These are phyloP conservation scores for Agrotis puta DNA, from an alignment of 2,888 invertebrate genomes.

Conservation along the genomic window DNA sequence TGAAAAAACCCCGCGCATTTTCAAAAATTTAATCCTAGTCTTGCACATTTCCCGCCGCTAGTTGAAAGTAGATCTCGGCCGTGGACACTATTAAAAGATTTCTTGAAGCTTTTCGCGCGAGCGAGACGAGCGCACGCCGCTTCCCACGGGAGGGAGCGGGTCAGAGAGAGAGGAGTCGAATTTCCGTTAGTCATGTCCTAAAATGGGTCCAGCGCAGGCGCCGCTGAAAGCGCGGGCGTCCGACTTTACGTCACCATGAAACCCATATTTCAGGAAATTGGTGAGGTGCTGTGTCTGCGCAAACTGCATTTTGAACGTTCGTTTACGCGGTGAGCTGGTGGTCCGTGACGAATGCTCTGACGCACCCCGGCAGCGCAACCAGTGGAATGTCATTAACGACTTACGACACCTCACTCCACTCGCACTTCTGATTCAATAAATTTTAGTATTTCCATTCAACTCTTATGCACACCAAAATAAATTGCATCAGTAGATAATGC, in stretches of 20 bases:
- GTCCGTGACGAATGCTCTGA: conserved; percentile 84
- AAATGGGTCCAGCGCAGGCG: conserved; percentile 93
- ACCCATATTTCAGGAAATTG: conserved; percentile 90
- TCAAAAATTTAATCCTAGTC: conserved; percentile 76
- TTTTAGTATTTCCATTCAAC: conserved; percentile 61
- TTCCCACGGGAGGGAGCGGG: conserved; percentile 88
- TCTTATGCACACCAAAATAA: conserved; percentile 36
- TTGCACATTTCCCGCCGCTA: conserved; percentile 88
- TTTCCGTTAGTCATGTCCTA: conserved; percentile 94
- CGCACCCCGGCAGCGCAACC: conserved; percentile 82
- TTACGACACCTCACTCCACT: conserved; percentile 79
- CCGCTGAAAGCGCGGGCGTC: conserved; percentile 91
- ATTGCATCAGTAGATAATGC: conserved; percentile 1
- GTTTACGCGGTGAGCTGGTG: conserved; percentile 75
- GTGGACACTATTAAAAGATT: conserved; percentile 92
- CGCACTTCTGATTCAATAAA: conserved; percentile 74
- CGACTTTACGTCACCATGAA: conserved; percentile 89
- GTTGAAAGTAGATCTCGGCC: conserved; percentile 91
- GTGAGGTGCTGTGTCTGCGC: conserved; percentile 77
- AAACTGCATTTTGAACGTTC: conserved; percentile 79
- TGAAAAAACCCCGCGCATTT: conserved; percentile 73
- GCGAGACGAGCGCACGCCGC: conserved; percentile 83
- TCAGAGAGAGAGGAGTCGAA: conserved; percentile 91
- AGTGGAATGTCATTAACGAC: conserved; percentile 87
- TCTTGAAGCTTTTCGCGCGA: conserved; percentile 90